Base-by-base conservation (phyloP, 2,888 invertebrate genomes). In the Tanypteryx hageni region DNA sequence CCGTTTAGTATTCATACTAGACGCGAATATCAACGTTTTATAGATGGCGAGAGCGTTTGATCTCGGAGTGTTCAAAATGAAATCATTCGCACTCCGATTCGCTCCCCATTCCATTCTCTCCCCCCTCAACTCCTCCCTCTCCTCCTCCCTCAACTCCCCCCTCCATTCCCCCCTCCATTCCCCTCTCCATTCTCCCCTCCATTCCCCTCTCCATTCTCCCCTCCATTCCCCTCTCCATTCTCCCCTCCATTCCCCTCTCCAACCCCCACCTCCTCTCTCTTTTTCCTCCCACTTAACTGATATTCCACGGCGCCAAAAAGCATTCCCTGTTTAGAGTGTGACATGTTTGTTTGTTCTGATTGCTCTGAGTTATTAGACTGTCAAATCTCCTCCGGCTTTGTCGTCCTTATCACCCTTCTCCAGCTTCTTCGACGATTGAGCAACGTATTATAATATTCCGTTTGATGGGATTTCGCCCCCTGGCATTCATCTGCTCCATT, bases 331-430 rank as follows among this genome's bases (percentile, higher is more conserved):
- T 64, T 44, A 44, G 44, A 64, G 14, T 0, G n/a, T 7, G 68
- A n/a, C 68, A n/a, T 68, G 76, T 76, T 76, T 27, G 76, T 76
- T 76, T 76, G 22, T 22, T 76, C 76, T 76, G 22, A n/a, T 68
- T 68, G 68, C 76, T 13, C 16, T 27, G 76, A 76, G 76, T 76
- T 76, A 76, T 76, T 76, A 76, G 76, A 27, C 76, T 27, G 22
- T 76, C 76, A 22, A 76, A 76, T 76, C 76, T 76, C 76, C 27
- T 68, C 68, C 68, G 64, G 14, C n/a, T 68, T 16, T 22, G n/a
- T 64, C 64, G 64, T 16, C 16, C 64, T 76, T 76, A 76, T 76
- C 44, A 5, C 44, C 5, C 1, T 44, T 44, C 76, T 76, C 76
- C 27, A 22, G 14, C 64, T 16, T 64, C 64, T 64, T n/a, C n/a